Conservation (phyloP, 2,888 invertebrate genomes). For the Sphecodes monilicornis region DNA sequence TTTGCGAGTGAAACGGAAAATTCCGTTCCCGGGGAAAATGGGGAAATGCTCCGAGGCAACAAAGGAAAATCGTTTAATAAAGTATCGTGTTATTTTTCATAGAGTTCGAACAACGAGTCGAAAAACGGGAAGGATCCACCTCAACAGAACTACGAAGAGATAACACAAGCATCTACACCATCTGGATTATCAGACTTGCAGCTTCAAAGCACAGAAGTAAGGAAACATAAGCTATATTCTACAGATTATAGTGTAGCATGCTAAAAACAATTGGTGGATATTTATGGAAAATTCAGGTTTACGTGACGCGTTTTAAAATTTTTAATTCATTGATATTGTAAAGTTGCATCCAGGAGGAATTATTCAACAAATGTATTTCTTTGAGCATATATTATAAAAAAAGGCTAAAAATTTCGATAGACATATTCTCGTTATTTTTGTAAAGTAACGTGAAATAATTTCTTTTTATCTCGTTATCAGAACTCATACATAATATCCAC, state of each 20-base stretch:
- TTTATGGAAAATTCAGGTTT: not conserved
- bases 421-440: not conserved
- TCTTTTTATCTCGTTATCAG: not conserved
- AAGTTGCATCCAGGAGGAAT: not conserved
- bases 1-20: not conserved
- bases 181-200: slow-evolving; percentile 80
- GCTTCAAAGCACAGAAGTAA: slow-evolving; percentile 81
- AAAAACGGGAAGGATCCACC: slow-evolving; percentile 76
- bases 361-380: not conserved
- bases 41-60: not conserved
- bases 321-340: not conserved
- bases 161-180: slow-evolving; percentile 71
- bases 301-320: not conserved
- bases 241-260: not conserved
- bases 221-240: not conserved
- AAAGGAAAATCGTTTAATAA: not conserved
- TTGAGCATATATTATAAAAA: too few species aligned
- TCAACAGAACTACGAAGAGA: slow-evolving; percentile 72
- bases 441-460: too few species aligned
- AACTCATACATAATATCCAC: not conserved
- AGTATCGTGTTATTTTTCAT: not conserved
- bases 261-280: not conserved
- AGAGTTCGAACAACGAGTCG: slow-evolving; percentile 75
- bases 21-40: not conserved
- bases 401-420: not conserved